Conservation (phyloP, 2,797 vertebrate species). For the Malacoraja senta region DNA sequence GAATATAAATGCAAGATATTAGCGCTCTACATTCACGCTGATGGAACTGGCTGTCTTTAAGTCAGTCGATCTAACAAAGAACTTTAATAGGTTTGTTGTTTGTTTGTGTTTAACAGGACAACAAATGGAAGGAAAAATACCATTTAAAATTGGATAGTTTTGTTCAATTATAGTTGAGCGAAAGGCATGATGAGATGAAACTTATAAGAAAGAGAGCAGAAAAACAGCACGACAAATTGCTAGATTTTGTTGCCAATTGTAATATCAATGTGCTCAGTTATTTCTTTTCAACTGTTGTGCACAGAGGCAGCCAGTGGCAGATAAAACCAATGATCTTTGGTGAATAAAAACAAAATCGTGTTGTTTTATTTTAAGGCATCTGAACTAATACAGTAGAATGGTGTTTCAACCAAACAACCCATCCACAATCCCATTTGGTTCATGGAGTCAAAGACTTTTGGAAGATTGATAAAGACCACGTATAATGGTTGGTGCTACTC, state of each 20-base stretch:
- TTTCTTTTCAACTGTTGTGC: background rate
- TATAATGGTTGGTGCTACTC: too few relatives aligned
- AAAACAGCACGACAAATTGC: background rate
- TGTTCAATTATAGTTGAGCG: background rate
- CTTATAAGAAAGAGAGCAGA: background rate
- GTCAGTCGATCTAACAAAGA: background rate
- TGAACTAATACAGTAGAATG: background rate
- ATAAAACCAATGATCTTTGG: background rate
- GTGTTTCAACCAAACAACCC: background rate
- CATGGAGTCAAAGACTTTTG: too few relatives aligned
- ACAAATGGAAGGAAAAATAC: background rate
- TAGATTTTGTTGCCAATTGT: background rate
- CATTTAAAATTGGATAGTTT: background rate
- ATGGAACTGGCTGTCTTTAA: background rate
- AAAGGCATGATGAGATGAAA: background rate
- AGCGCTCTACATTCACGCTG: background rate
- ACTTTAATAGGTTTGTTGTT: too few relatives aligned
- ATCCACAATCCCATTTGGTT: background rate
- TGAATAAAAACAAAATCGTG: background rate
- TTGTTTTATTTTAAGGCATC: background rate
- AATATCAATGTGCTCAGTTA: background rate
- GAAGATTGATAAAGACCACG: too few relatives aligned
- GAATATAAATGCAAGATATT: background rate
- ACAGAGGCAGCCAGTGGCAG: background rate
- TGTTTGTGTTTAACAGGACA: background rate